Conservation (phyloP, 2,888 invertebrate genomes). For the Xylota segnis region DNA sequence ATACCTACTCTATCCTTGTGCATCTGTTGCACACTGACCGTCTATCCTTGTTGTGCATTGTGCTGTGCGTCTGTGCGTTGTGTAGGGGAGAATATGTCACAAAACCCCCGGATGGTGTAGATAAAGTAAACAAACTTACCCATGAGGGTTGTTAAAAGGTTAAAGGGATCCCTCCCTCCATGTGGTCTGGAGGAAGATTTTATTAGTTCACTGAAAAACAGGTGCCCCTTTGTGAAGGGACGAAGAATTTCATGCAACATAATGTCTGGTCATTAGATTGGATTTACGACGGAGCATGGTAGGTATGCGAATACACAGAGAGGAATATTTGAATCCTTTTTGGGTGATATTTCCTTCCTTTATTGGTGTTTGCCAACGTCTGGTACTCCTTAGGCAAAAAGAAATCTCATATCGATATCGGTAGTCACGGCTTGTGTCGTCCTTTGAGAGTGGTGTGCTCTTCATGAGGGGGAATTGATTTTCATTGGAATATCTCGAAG, state of each 20-base stretch:
- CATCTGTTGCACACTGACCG: conserved; percentile 74
- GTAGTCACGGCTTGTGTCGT: neutral
- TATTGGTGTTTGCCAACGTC: conserved; percentile 29
- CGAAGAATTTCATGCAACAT: conserved; percentile 36
- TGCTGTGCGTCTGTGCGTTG: neutral
- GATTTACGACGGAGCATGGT: conserved; percentile 46
- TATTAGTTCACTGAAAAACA: conserved; percentile 61
- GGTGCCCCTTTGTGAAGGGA: conserved; percentile 29
- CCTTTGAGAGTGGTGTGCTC: neutral
- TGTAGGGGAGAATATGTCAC: conserved; percentile 26
- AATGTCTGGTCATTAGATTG: conserved; percentile 59
- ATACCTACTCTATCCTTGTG: conserved; percentile 37
- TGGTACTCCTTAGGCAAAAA: conserved; percentile 5
- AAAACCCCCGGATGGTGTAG: conserved; percentile 11
- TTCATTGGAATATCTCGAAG: neutral
- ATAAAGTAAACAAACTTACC: conserved; percentile 57
- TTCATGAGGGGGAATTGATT: conserved; percentile 7
- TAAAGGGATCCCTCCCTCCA: conserved; percentile 7
- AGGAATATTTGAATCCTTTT: conserved; percentile 25
- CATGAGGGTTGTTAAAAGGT: conserved; percentile 42
- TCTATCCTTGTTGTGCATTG: conserved; percentile 16
- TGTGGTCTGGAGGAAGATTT: conserved; percentile 47
- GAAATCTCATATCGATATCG: conserved; percentile 9
- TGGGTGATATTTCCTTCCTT: conserved; percentile 39
- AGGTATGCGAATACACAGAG: conserved; percentile 12